Percentiles rank a stretch among this genome's conserved stretches.
Evolutionary conservation across 2,113 vertebrate genomes (phyloP).

Genomic region (Porphyrio hochstetteri): DNA sequence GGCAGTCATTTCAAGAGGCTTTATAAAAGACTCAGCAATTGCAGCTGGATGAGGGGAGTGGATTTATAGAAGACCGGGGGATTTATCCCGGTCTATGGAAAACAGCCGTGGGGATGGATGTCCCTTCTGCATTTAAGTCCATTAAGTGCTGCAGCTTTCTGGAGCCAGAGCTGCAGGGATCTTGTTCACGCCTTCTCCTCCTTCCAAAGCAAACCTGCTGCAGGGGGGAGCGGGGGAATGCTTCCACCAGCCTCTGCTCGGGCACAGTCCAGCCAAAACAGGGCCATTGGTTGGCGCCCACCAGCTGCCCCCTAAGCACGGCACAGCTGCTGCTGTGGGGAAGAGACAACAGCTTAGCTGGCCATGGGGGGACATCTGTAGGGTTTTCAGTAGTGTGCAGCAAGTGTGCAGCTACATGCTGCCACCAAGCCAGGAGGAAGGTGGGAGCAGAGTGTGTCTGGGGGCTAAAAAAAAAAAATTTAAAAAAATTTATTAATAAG

Average conservation of each 20-base stretch:
- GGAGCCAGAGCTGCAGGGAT: constrained; percentile 24
- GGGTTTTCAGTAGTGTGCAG: not conserved
- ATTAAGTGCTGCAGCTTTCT: not conserved
- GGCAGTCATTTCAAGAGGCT: not conserved
- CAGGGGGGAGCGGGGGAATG: not conserved
- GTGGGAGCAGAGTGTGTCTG: not conserved
- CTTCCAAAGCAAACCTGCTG: constrained; percentile 25
- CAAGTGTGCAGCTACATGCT: rapidly evolving
- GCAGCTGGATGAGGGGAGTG: not conserved
- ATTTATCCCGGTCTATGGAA: not conserved
- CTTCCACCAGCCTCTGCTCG: not conserved
- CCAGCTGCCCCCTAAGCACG: not conserved
- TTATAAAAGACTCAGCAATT: not conserved
- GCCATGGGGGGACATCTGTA: not conserved
- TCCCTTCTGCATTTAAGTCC: not conserved
- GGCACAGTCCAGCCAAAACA: not conserved
- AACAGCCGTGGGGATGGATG: not conserved
- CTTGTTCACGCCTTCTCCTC: not conserved
- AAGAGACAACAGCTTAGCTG: not conserved
- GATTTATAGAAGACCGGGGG: not conserved
- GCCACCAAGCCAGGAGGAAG: not conserved
- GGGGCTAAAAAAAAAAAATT: not conserved
- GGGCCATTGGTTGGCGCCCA: not conserved
- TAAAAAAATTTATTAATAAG: not conserved
- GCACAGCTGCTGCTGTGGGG: not conserved